A percentile compares a stretch with the other conserved stretches of the same genome.
Conservation (phyloP, 2,113 vertebrate species). For the Pantherophis guttatus region DNA sequence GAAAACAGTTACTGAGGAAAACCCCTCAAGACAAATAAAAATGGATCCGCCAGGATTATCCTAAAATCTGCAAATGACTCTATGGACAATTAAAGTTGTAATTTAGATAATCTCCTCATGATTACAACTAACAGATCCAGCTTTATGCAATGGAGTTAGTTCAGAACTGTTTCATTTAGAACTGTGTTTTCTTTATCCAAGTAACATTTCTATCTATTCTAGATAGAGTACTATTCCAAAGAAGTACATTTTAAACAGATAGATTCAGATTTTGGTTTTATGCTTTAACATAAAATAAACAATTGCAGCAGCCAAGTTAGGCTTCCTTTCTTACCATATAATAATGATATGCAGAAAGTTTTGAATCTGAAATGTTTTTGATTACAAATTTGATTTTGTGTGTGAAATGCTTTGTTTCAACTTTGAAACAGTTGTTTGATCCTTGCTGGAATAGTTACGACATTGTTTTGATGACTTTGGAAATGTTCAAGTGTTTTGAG, state of each 20-base stretch:
- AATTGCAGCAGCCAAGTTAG: not conserved
- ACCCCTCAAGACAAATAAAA: not conserved
- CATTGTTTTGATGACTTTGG: not conserved
- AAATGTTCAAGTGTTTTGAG: not conserved
- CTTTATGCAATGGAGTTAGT: not conserved
- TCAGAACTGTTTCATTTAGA: not conserved
- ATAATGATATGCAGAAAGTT: not conserved
- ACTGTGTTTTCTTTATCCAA: not conserved
- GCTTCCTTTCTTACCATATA: not conserved
- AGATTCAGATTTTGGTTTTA: not conserved
- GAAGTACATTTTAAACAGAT: not conserved
- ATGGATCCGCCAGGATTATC: not conserved
- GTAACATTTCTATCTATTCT: not conserved
- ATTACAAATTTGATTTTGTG: not conserved
- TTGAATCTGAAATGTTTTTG: not conserved
- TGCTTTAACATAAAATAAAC: not conserved
- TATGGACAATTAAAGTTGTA: not conserved
- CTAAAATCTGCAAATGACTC: not conserved
- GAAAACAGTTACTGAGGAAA: not conserved
- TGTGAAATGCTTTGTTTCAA: not conserved
- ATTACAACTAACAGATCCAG: not conserved
- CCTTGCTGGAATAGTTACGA: not conserved
- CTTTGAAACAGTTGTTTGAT: not conserved
- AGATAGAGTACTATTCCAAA: not conserved
- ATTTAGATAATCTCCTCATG: not conserved